These are phyloP conservation scores for Drosophila falleni DNA, from an alignment of 2,888 invertebrate genomes.

Conservation along the genomic window DNA sequence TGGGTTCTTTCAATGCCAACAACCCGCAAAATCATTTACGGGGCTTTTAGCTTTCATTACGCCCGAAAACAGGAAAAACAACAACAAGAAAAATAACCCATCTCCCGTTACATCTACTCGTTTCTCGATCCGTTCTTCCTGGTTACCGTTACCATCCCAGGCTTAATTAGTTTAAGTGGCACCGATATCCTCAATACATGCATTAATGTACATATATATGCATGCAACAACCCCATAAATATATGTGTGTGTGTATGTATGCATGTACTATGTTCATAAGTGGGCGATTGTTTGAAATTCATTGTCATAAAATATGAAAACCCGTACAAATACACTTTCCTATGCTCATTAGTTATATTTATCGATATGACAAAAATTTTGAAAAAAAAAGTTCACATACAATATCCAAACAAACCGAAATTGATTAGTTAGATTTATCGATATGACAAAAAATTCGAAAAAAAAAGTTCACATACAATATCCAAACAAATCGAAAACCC, in stretches of 20 bases:
- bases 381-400: background rate
- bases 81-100: background rate
- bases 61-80: conserved; percentile 15
- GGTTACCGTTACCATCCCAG: conserved; percentile 36
- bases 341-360: background rate
- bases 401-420: background rate
- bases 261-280: conserved; percentile 1
- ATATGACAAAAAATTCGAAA: background rate
- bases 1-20: conserved; percentile 43
- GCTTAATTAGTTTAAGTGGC: conserved; percentile 71
- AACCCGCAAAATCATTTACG: conserved; percentile 64
- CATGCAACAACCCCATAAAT: background rate
- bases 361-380: conserved; percentile 7
- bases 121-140: background rate
- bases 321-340: conserved; percentile 1
- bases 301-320: conserved; percentile 17
- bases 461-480: background rate
- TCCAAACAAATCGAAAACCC: background rate
- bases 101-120: background rate
- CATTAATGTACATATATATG: background rate
- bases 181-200: conserved; percentile 18
- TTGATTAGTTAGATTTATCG: conserved; percentile 11
- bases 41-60: conserved; percentile 47
- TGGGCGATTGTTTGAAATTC: conserved; percentile 3
- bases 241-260: background rate